Evolutionary conservation across 1,140 invertebrate genomes (phyloP), one percentile per base, ranked within the genome.

Genomic region (Lanistes nyassanus): DNA sequence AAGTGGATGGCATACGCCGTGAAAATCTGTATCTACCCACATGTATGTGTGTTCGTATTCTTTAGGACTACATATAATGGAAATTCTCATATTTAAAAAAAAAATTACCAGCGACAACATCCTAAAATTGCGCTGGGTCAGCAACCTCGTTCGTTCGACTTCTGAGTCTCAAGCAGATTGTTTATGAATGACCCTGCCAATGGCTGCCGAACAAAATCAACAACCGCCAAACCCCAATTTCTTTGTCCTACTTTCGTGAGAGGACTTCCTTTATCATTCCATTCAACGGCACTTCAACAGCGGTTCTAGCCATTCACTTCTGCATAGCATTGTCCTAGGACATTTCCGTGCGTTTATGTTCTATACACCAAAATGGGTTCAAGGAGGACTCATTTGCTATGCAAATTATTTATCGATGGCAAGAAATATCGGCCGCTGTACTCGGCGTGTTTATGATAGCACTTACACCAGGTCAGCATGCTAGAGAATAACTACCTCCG

Each of bases 401-500:
- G 81, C 81, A 83, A 83, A 82, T 83, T 81, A 78, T 83, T 81
- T 81, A 81, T 73, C 71, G 56, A 62, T 62, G 58, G 62, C 51
- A 47, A 36, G 66, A 74, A 69, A 55, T 60, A 72, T 72, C 69
- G 69, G 69, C 55, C 69, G 37, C 56, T 21, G 16, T 23, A 68
- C 55, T 58, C 51, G 37, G 51, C 26, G 64, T 58, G 56, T 42
- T 73, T 70, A 69, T 78, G 39, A 39, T 36, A 68, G 64, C 65
- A 71, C 47, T 69, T 77, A 65, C 42, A 47, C 42, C 2, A 16
- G 42, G 42, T 47, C 42, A 47, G 42, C 42, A 9, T 47, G 42
- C 42, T 47, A 13, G 19, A 47, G 42, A 47, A 47, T 47, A 47
- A 47, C 42, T 47, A 47, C 42, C 19, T 47, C 42, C 42, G 42